Base-by-base conservation (phyloP, 53 echinoderm and acorn worm species). In the Stichopus horrens region DNA sequence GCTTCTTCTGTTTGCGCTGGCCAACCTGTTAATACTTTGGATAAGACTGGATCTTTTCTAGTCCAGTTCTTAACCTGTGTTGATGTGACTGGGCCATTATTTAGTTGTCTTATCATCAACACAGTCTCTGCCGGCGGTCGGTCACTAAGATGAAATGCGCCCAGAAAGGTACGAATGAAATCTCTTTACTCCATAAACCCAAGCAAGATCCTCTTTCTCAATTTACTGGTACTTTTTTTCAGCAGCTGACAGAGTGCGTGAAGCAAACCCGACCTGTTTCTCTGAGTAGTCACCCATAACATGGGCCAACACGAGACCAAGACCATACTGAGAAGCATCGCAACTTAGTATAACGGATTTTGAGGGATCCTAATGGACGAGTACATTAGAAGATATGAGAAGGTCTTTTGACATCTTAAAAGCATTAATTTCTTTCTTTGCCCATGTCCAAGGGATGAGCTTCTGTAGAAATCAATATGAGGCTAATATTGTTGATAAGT, bases 91-190 rank as follows among this genome's bases (percentile, higher is more conserved):
- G 76, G 51, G 76, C 76, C 23, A 22, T 68, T 19, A 68, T 68
- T 14, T 5, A 68, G 6, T 68, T 68, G 68, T 16, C 4, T 14
- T 16, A 68, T 3, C 11, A 68, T 68, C 5, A 68, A 19, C 5
- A 92, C 90, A 11, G 93, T 90, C 68, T 93, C 90, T 9, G 90
- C 75, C n/a, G 93, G 88, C 37, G 90, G 79, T 94, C 93, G 4
- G 91, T 93, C 74, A 93, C 37, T 51, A 92, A 59, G 7, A 79
- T 86, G 74, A 94, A 90, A 23, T 76, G 53, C 76, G 76, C 11
- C 76, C 76, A 53, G 37, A 76, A 10, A 76, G 7, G 23, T 23
- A 53, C 7, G 23, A 76, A 14, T 76, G 37, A 14, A 76, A 76
- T 76, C 6, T 55, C 63, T 66, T 57, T 14, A 55, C 16, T 16